phyloP scores from a whole-genome alignment of 2,888 invertebrate species.

The Chaitophorus viminalis region DNA sequence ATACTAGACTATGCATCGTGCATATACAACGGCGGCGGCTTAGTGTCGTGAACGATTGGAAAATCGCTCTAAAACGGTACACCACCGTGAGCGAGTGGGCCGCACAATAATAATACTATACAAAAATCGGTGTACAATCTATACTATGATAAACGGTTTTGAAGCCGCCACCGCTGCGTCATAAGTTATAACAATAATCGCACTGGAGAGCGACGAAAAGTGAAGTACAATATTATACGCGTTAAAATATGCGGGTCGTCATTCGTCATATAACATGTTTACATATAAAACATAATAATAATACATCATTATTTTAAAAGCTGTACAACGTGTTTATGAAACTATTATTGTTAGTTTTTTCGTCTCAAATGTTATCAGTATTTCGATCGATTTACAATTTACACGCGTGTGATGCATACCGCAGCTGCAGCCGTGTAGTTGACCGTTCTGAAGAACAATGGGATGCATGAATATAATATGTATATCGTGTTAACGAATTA shows the following conservation, averaged over 20 bases:
- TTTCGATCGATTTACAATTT: background rate
- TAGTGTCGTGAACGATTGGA: background rate
- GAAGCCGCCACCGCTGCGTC: background rate
- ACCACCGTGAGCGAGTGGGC: constrained; percentile 4
- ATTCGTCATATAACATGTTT: too few relatives aligned
- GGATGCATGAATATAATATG: too few relatives aligned
- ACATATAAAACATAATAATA: too few relatives aligned
- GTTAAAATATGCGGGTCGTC: too few relatives aligned
- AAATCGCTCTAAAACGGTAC: background rate
- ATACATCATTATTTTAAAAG: too few relatives aligned
- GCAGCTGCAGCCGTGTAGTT: background rate
- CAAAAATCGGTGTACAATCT: background rate
- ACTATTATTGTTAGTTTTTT: too few relatives aligned
- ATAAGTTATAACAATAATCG: background rate
- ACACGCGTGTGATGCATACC: background rate
- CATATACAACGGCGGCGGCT: too few relatives aligned
- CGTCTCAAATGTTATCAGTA: background rate
- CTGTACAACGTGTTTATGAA: too few relatives aligned
- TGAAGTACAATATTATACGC: background rate
- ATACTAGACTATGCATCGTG: background rate
- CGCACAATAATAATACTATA: background rate
- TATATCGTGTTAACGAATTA: background rate
- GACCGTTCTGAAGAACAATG: constrained; percentile 11
- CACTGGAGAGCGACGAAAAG: constrained; percentile 1
- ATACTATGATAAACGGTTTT: background rate